Evolutionary conservation across 1,140 invertebrate genomes (phyloP).

Genomic region (Matsumurasca onukii): DNA sequence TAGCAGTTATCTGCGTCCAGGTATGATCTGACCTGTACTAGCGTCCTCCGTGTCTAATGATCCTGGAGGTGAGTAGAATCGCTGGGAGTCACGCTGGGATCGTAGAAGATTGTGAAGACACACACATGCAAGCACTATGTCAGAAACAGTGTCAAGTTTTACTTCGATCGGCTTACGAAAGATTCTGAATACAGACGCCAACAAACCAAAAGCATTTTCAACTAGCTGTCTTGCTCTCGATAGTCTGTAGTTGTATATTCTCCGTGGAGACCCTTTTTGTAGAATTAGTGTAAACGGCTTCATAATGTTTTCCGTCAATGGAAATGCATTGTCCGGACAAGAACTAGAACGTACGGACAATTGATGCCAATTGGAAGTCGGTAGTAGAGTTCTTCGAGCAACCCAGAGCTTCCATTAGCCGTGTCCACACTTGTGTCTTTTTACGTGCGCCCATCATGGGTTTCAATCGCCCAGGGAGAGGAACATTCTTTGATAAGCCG

Average conservation of each 20-base stretch:
- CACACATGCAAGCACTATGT: slow-evolving; percentile 8
- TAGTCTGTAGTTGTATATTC: slow-evolving; percentile 47
- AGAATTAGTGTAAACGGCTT: slow-evolving; percentile 44
- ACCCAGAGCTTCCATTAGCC: too few relatives aligned
- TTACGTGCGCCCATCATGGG: slow-evolving; percentile 39
- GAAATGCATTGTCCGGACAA: slow-evolving; percentile 51
- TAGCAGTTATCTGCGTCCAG: slow-evolving; percentile 12
- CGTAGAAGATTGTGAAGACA: slow-evolving; percentile 14
- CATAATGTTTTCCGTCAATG: slow-evolving; percentile 45
- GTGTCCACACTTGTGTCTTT: too few relatives aligned
- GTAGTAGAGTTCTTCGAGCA: too few relatives aligned
- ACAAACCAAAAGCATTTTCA: slow-evolving; percentile 51
- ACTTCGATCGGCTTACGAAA: slow-evolving; percentile 39
- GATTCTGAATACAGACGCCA: slow-evolving; percentile 49
- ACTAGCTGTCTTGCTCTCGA: slow-evolving; percentile 42
- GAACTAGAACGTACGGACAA: too few relatives aligned
- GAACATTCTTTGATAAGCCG: not conserved
- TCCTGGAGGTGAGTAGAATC: not conserved
- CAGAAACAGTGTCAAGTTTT: not conserved
- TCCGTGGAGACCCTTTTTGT: slow-evolving; percentile 39
- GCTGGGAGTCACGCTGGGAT: slow-evolving; percentile 1
- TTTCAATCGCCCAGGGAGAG: not conserved
- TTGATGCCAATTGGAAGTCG: too few relatives aligned
- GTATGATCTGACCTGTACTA: slow-evolving; percentile 1
- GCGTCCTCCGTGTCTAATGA: not conserved